Evolutionary conservation across 2,888 invertebrate genomes (phyloP), one percentile per base, ranked within the genome.

Genomic region (Nymphalis urticae): DNA sequence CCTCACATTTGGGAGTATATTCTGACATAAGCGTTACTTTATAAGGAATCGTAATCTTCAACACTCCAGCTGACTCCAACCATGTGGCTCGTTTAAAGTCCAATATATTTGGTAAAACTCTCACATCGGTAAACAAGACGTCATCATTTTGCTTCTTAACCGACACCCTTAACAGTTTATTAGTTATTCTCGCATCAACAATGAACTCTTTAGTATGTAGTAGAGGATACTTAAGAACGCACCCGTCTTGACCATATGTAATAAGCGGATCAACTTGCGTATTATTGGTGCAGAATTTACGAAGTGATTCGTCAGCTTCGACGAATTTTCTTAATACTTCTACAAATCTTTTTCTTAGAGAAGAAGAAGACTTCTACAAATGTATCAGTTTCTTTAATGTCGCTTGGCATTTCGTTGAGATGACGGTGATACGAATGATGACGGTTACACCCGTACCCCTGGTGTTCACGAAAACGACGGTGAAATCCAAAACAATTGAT

Each of bases 191-290:
- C 42, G 53, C 2, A 10, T 47, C 42, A 9, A 63, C 42, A 6
- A 24, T 19, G 2, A 16, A 1, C 47, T 4, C 2, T 13, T n/a
- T 32, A 16, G 54, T 47, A 1, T 32, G 24, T 47, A 53, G 36
- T 27, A 59, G n/a, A n/a, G 51, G 16, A 51, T 66, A 66, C 47
- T 66, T 66, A 19, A 66, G 32, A 16, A 60, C n/a, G 21, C 50
- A 66, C 19, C 42, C 65, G 5, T 61, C 9, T n/a, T 32, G 3
- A 32, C 19, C 32, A 21, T 61, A 61, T 19, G 27, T 42, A 19
- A 58, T 58, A 4, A 10, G 4, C 8, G 42, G 36, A 42, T 47
- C 24, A 21, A 53, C 19, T 53, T n/a, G n/a, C n/a, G n/a, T n/a
- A n/a, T n/a, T n/a, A n/a, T n/a, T n/a, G n/a, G n/a, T n/a, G n/a